Evolutionary conservation across 2,888 invertebrate genomes (phyloP), one percentile per base, ranked within the genome.

Genomic region (Patella pellucida): DNA sequence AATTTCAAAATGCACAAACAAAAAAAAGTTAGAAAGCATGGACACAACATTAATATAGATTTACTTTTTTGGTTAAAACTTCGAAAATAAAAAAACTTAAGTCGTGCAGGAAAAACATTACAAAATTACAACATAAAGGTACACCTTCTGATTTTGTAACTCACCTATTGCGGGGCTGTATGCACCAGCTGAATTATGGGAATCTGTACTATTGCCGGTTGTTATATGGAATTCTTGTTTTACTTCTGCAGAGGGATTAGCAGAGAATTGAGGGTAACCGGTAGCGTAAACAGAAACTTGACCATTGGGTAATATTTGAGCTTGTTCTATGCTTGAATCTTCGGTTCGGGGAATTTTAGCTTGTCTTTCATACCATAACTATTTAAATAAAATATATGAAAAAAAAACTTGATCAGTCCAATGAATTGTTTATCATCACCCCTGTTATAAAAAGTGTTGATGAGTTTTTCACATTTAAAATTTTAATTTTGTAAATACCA

Each of bases 101-200:
- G 50, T n/a, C 31, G 31, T 31, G n/a, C 41, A 31, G 41, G 11
- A n/a, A 69, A 27, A 69, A 69, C 14, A 23, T 31, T 41, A 41
- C 41, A 41, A 41, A 41, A 41, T 41, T 41, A 41, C 41, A 41
- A 41, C 41, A 41, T 41, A 3, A 41, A 41, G 1, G 41, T 41
- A 41, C 69, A 69, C 50, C n/a, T 50, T n/a, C 15, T 62, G 27
- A 75, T 14, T n/a, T 15, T 51, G 41, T 31, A 12, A 69, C 78
- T 72, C 52, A 78, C 78, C 78, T 74, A 78, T 56, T 31, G 76
- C 69, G 7, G 78, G 78, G 4, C 76, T 78, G 70, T 76, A 78
- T 31, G 76, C 78, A 51, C 76, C 76, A 16, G 78, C 78, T 9
- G 76, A 71, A 23, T 74, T 76, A 56, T 78, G 74, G 31, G 77